A percentile compares a stretch with the other conserved stretches of the same genome.
phyloP scores from a whole-genome alignment of 1,140 invertebrate genomes.

The Lysiphlebus fabarum region DNA sequence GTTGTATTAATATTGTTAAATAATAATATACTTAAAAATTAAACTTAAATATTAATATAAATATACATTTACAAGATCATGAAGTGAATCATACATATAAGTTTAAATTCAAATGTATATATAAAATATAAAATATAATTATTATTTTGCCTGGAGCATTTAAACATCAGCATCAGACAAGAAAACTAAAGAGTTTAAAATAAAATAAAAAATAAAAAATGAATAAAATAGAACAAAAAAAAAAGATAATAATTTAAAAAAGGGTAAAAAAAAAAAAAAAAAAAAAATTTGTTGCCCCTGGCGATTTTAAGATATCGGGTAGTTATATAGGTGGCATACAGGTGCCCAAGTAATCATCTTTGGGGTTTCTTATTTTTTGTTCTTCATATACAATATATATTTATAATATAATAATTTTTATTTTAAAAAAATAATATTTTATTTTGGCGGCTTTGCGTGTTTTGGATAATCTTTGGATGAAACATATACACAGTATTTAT shows the following conservation, averaged over 20 bases:
- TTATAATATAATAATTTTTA: too few species aligned
- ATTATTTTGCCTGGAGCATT: too few species aligned
- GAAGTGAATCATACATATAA: too few species aligned
- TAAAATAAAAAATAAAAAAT: constrained; percentile 13
- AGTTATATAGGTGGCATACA: constrained; percentile 23
- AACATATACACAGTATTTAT: constrained; percentile 13
- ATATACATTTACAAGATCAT: too few species aligned
- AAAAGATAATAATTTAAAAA: constrained; percentile 5
- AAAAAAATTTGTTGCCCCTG: constrained; percentile 10
- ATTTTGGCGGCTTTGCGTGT: constrained; percentile 8
- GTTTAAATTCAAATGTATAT: too few species aligned
- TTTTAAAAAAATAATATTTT: too few species aligned
- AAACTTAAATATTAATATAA: too few species aligned
- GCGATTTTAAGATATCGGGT: constrained; percentile 12
- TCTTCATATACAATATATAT: too few species aligned
- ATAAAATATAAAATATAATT: too few species aligned
- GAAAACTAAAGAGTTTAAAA: constrained; percentile 1
- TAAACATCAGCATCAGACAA: background rate
- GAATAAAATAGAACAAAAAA: background rate
- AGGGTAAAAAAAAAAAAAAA: background rate
- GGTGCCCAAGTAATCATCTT: constrained; percentile 23
- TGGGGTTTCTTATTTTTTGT: background rate
- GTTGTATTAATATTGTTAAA: too few species aligned
- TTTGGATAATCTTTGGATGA: constrained; percentile 8
- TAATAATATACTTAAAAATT: too few species aligned